Percentiles rank a stretch among this genome's conserved stretches.
Conservation (phyloP, 2,888 invertebrate genomes). For the Parasteatoda lunata region DNA sequence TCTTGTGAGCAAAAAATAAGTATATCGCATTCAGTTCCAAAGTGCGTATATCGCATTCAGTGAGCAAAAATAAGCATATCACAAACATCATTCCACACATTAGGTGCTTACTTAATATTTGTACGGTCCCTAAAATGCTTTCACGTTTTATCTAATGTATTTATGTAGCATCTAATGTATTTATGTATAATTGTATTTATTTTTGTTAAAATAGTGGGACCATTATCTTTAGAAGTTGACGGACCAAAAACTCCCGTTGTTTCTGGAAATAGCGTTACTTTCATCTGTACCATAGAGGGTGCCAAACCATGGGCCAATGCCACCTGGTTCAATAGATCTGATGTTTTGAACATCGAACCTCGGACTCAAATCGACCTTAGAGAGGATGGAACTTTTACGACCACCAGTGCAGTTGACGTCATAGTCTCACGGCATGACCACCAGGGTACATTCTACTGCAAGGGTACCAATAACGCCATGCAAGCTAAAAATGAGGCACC, state of each 20-base stretch:
- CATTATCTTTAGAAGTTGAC: constrained; percentile 65
- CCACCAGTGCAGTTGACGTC: constrained; percentile 66
- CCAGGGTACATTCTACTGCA: constrained; percentile 69
- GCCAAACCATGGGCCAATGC: constrained; percentile 70
- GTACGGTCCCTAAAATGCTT: no score
- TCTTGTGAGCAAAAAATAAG: no score
- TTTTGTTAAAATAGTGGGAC: constrained; percentile 50
- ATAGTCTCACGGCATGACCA: constrained; percentile 70
- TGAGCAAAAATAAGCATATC: no score
- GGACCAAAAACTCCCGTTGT: constrained; percentile 65
- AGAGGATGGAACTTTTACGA: constrained; percentile 66
- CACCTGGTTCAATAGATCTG: constrained; percentile 70
- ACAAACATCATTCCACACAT: no score
- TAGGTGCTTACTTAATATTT: no score
- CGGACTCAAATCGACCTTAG: constrained; percentile 52
- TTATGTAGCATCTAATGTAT: no score
- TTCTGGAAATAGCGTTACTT: constrained; percentile 66
- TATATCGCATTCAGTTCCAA: no score
- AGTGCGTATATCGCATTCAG: no score
- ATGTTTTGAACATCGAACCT: constrained; percentile 37
- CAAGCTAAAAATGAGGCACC: constrained; percentile 68
- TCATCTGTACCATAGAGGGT: constrained; percentile 69
- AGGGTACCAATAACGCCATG: constrained; percentile 70
- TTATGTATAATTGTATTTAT: not conserved
- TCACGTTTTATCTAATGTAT: no score